Evolutionary conservation across 2,888 invertebrate species (phyloP), one percentile per base, ranked within the genome.

Genomic region (Lapara coniferarum): DNA sequence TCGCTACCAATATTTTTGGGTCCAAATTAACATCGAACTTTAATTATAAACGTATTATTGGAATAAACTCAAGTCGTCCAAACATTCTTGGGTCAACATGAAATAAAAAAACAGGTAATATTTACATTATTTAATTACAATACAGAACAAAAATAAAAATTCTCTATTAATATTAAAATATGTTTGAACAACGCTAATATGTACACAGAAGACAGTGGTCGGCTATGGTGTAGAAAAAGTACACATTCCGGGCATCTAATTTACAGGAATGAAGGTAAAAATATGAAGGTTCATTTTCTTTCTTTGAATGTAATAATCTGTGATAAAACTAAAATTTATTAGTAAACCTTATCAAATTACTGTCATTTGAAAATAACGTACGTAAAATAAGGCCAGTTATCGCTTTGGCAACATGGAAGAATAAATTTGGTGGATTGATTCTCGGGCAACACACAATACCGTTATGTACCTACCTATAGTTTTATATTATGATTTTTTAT

Each of bases 111-210:
- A 12, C 46, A 10, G 6, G 44, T 44, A 16, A 16, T 59, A 46
- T 59, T 59, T 59, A 59, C 59, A 59, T 44, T 8, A 59, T 46
- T 55, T 55, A 16, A 59, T 59, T 59, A 44, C 44, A 46, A 59
- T 46, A 59, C 59, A 46, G 59, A 59, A 59, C 59, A 59, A 59
- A 59, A 59, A 59, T 59, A 59, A 59, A 59, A 59, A 59, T 16
- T 59, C 59, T 59, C 59, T 59, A 59, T 59, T 59, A 59, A 59
- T 59, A 59, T 59, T 59, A 59, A 59, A 46, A 59, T 46, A 59
- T 59, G 58, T 59, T 59, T 44, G n/a, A 46, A 59, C 44, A 59
- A 46, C 37, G 16, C 59, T 58, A 58, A 58, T 37, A 59, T 59
- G 46, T 59, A 59, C 59, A 59, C 59, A 19, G 16, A 59, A 59